Base-by-base conservation (phyloP, 2,113 vertebrate species). In the Nycticebus coucang region DNA sequence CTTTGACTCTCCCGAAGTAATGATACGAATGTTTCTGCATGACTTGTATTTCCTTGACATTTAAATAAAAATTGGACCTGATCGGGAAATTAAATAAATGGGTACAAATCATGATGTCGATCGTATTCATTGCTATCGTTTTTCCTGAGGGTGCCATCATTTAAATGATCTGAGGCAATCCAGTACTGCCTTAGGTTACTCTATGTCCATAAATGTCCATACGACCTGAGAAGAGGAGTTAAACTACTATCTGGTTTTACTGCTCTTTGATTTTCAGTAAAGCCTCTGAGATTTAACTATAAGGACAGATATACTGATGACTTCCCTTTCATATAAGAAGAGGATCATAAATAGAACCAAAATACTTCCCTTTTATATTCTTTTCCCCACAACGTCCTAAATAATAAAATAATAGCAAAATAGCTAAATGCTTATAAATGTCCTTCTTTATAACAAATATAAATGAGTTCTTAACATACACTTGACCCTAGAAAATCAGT, bases 241-340 rank as follows among this genome's bases (percentile, higher is more conserved):
- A 80, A 97, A 90, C 59, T 90, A 89, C 62, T n/a, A 92, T 77
- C 60, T 82, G 60, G 62, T 96, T 97, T 96, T 96, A 96, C 68
- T 96, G 87, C 26, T 60, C 30, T 95, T 95, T 0, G 15, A 89
- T 96, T 97, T 97, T 96, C 81, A 89, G 41, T 94, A 96, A 92
- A 82, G 26, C 22, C 8, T 86, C 13, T 88, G 95, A 94, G 60
- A 96, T 95, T 94, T 88, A 97, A 91, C 81, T 95, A 26, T 93
- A 78, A 82, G 33, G 93, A 96, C 85, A 86, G 50, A 94, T 6
- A 89, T 1, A 78, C 4, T 78, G 37, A 94, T 82, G 60, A 69
- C 17, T 94, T 96, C 59, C 89, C 35, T 82, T 87, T 45, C 41
- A 69, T 83, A 26, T 77, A 94, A 82, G 53, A 94, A 82, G 53